Conservation (phyloP, 2,113 vertebrate genomes). For the Ictalurus punctatus region DNA sequence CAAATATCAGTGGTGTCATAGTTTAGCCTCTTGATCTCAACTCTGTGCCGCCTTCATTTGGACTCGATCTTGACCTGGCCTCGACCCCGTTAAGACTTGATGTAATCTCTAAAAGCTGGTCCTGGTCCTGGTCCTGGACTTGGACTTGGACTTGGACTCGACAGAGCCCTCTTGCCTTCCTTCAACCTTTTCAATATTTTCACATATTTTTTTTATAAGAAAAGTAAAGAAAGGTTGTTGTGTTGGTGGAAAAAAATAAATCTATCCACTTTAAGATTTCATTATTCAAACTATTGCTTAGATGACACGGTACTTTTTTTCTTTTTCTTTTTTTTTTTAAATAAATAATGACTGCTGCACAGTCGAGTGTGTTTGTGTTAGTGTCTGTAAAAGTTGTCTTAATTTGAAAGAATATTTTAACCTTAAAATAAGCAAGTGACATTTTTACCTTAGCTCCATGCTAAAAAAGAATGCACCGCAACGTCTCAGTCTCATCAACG, state of each 20-base stretch:
- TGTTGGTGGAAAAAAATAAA: not conserved
- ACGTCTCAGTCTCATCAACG: conserved; percentile 1
- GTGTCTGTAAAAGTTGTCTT: not conserved
- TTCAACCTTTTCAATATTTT: not conserved
- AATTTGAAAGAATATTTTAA: conserved; percentile 20
- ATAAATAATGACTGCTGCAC: not conserved
- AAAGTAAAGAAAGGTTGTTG: not conserved
- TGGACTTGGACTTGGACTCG: not conserved
- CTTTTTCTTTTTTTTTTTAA: not conserved
- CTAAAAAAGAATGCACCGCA: conserved; percentile 14
- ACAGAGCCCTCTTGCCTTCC: not conserved
- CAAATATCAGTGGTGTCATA: not conserved
- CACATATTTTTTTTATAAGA: not conserved
- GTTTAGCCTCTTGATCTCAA: not conserved
- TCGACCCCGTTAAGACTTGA: not conserved
- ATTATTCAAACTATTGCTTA: not conserved
- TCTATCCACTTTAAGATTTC: not conserved
- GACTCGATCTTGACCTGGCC: not conserved
- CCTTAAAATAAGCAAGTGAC: conserved; percentile 28
- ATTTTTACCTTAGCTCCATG: conserved; percentile 26
- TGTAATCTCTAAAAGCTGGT: not conserved
- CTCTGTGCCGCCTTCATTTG: not conserved
- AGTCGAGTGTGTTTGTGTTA: not conserved
- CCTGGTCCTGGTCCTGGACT: not conserved
- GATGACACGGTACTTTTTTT: not conserved